Conservation (phyloP, 64 coral and sea anemone species). For the Dendronephthya gigantea region DNA sequence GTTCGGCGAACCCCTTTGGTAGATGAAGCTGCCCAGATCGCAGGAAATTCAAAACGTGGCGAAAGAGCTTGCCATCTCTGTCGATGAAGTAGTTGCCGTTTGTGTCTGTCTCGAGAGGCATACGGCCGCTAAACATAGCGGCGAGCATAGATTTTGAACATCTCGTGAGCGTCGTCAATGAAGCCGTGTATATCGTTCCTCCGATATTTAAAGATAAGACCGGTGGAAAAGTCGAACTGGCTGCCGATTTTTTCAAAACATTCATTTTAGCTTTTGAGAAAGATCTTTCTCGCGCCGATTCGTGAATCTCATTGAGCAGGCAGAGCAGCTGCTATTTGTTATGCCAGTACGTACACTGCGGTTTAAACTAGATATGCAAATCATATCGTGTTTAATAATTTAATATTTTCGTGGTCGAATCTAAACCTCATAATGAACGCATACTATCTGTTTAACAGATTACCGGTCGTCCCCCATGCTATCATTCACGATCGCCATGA, state of each 20-base stretch:
- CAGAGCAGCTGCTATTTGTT: too few relatives aligned
- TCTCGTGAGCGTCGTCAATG: slow-evolving; percentile 22
- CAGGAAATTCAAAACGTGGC: slow-evolving; percentile 44
- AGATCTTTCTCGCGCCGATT: neutral
- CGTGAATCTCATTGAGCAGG: too few relatives aligned
- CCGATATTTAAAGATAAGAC: slow-evolving; percentile 43
- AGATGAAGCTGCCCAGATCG: slow-evolving; percentile 31
- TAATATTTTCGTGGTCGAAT: neutral
- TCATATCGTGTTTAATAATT: neutral
- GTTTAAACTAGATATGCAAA: neutral
- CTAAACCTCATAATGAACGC: neutral
- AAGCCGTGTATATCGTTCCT: slow-evolving; percentile 26
- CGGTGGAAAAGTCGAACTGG: neutral
- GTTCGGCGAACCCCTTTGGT: slow-evolving; percentile 26
- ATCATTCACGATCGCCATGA: too few relatives aligned
- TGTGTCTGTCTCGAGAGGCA: neutral
- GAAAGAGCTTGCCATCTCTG: slow-evolving; percentile 46
- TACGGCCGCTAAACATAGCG: slow-evolving; percentile 25
- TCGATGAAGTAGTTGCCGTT: slow-evolving; percentile 40
- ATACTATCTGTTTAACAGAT: neutral
- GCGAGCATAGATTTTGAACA: slow-evolving; percentile 33
- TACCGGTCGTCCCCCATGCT: too few relatives aligned
- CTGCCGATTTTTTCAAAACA: neutral
- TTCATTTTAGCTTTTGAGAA: neutral
- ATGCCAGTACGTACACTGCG: too few relatives aligned